A percentile compares a stretch with the other conserved stretches of the same genome.
phyloP scores from a whole-genome alignment of 2,888 invertebrate species.

The Pecten maximus region DNA sequence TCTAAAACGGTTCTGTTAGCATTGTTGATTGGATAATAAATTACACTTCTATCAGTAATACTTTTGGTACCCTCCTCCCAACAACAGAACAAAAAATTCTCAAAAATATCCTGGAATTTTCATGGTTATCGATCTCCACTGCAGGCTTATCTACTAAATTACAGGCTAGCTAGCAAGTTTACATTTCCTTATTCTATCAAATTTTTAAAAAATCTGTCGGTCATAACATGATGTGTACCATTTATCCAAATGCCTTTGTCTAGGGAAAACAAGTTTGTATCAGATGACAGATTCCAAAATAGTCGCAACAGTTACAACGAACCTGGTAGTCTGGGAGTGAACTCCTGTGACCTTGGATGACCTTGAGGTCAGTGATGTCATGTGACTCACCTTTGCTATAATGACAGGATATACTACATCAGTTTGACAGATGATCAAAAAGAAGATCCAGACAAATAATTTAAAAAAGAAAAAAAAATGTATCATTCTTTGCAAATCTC shows the following conservation, averaged over 20 bases:
- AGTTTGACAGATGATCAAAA: background rate
- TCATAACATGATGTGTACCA: background rate
- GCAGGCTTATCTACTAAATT: background rate
- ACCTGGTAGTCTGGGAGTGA: background rate
- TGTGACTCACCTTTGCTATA: background rate
- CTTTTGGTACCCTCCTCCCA: background rate
- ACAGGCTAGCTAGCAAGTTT: background rate
- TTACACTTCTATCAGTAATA: background rate
- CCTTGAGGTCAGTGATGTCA: background rate
- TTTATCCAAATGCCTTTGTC: background rate
- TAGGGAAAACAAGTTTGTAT: no score
- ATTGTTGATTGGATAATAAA: conserved; percentile 24
- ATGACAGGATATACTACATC: background rate
- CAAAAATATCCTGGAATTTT: background rate
- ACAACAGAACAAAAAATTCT: background rate
- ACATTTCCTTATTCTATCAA: background rate
- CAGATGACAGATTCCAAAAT: background rate
- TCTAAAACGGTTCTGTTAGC: conserved; percentile 27
- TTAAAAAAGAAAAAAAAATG: no score
- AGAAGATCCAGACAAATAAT: no score
- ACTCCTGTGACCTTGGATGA: background rate
- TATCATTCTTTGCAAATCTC: no score
- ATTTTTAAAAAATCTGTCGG: background rate
- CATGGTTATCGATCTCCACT: background rate
- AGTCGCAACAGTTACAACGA: background rate